These are phyloP conservation scores for Acromyrmex echinatior DNA, from an alignment of 1,140 invertebrate genomes.

Conservation along the genomic window DNA sequence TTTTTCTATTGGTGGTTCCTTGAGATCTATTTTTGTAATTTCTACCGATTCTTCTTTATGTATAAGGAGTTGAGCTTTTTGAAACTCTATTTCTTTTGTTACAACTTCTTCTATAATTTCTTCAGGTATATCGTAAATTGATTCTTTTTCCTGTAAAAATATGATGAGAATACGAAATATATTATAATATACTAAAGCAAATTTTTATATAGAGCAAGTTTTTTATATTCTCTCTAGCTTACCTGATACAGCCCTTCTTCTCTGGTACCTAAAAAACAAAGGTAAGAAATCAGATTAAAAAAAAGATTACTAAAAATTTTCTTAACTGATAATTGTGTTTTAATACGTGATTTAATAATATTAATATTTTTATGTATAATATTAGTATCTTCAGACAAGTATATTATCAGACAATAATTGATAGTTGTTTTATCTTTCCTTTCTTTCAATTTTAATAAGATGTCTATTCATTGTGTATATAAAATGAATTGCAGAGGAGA, in stretches of 20 bases:
- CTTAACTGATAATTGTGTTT: neutral
- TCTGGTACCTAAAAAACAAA: constrained; percentile 71
- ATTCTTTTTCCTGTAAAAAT: constrained; percentile 59
- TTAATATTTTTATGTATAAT: too few species aligned
- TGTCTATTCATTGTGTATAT: neutral
- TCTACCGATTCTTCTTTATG: constrained; percentile 77
- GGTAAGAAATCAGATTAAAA: constrained; percentile 50
- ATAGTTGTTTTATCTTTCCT: too few species aligned
- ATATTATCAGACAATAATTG: too few species aligned
- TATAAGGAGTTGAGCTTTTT: constrained; percentile 69
- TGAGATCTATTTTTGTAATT: constrained; percentile 79
- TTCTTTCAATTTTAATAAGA: too few species aligned
- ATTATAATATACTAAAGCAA: neutral
- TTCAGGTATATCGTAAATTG: constrained; percentile 73
- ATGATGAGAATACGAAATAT: neutral
- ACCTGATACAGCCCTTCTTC: constrained; percentile 74
- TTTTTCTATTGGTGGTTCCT: constrained; percentile 66
- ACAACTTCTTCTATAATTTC: constrained; percentile 66
- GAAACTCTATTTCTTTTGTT: constrained; percentile 68
- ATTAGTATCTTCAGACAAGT: too few species aligned
- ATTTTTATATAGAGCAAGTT: neutral
- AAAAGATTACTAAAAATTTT: neutral
- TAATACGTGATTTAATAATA: neutral
- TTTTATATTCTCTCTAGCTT: constrained; percentile 19
- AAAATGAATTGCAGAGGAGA: too few species aligned